A percentile compares a stretch with the other conserved stretches of the same genome.
phyloP scores from a whole-genome alignment of 2,797 vertebrate genomes.

The Myotis planiceps region DNA sequence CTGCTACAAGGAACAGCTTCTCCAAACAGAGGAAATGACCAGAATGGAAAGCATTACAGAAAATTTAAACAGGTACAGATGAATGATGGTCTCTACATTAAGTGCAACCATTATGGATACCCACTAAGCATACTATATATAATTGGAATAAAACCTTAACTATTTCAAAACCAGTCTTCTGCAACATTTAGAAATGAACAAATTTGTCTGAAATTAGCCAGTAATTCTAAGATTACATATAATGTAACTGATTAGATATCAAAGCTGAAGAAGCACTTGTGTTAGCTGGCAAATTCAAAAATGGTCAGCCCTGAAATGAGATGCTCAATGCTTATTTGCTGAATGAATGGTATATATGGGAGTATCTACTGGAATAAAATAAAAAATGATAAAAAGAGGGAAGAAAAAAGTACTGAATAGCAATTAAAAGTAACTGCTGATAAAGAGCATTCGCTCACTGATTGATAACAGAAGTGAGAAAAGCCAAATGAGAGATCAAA shows the following conservation, averaged over 20 bases:
- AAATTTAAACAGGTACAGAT: neutral
- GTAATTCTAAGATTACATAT: neutral
- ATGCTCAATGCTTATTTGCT: neutral
- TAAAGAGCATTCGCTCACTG: neutral
- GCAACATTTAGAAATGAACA: neutral
- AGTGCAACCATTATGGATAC: neutral
- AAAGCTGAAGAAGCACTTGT: neutral
- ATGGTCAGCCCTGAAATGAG: neutral
- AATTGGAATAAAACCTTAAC: neutral
- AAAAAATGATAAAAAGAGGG: neutral
- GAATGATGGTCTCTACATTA: neutral
- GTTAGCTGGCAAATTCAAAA: neutral
- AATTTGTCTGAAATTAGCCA: neutral
- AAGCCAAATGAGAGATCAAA: neutral
- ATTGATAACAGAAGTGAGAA: neutral
- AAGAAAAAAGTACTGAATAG: neutral
- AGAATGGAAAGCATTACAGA: neutral
- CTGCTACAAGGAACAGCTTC: neutral
- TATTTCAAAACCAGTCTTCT: neutral
- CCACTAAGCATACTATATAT: neutral
- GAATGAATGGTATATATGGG: neutral
- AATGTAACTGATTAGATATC: neutral
- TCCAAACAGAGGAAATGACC: neutral
- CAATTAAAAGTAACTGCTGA: neutral
- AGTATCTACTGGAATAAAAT: neutral